These are phyloP conservation scores for Parazoanthus atlanticus DNA, from an alignment of 92 coral and sea anemone species.

Conservation along the genomic window DNA sequence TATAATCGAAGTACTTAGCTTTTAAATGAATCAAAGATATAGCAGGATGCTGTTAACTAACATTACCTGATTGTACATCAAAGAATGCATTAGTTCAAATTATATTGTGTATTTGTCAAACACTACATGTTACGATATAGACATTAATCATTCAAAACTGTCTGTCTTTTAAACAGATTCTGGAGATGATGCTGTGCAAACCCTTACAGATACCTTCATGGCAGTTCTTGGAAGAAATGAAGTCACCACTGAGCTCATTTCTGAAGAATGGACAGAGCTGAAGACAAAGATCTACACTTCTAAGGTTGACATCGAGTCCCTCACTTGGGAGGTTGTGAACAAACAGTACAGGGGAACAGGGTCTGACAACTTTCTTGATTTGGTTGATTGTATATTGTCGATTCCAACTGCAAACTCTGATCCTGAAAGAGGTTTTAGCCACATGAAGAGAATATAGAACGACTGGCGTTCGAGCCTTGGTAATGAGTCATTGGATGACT, in stretches of 20 bases:
- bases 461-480: conserved; percentile 13
- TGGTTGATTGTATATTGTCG: not conserved
- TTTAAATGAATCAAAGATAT: conserved; percentile 4
- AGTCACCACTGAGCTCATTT: conserved; percentile 3
- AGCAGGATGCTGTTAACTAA: conserved; percentile 12
- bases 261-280: conserved; percentile 24
- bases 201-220: conserved; percentile 4
- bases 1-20: conserved; percentile 7
- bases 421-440: conserved; percentile 5
- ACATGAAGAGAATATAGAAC: conserved; percentile 5
- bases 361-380: not conserved
- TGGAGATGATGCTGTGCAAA: conserved; percentile 18
- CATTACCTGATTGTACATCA: conserved; percentile 7
- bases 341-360: conserved; percentile 5
- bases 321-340: not conserved
- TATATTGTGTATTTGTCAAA: conserved; percentile 3
- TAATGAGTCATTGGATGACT: conserved; percentile 14
- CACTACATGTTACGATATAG: not conserved
- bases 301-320: conserved; percentile 10
- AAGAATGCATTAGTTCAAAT: conserved; percentile 6
- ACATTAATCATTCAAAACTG: no score
- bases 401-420: conserved; percentile 12
- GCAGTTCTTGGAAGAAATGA: conserved; percentile 3
- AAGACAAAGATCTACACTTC: conserved; percentile 21
- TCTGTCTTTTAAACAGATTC: no score